Evolutionary conservation across 2,888 invertebrate species (phyloP).

Genomic region (Serripes groenlandicus): DNA sequence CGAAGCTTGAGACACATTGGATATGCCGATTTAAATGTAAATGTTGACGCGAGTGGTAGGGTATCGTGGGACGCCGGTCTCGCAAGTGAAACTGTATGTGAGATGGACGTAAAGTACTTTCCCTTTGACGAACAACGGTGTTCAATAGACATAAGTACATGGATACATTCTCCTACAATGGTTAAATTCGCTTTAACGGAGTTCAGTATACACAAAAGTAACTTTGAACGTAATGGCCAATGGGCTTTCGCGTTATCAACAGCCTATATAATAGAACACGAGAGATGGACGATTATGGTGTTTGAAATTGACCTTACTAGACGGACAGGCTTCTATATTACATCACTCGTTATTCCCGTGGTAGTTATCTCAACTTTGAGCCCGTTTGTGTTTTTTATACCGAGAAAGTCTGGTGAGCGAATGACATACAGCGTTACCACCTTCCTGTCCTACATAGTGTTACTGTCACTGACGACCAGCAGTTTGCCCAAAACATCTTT

Average conservation of each 20-base stretch:
- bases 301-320: not conserved
- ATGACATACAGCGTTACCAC: not conserved
- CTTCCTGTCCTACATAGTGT: slow-evolving; percentile 1
- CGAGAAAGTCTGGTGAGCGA: not conserved
- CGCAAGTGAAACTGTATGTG: not conserved
- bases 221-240: too few relatives aligned
- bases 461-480: not conserved
- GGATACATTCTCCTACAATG: not conserved
- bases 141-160: not conserved
- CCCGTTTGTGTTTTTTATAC: not conserved
- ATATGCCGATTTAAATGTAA: not conserved
- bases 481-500: slow-evolving; percentile 4
- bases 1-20: not conserved
- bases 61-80: not conserved
- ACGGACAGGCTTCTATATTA: not conserved
- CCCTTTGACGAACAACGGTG: not conserved
- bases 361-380: not conserved
- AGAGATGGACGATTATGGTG: not conserved
- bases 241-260: not conserved
- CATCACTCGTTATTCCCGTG: not conserved
- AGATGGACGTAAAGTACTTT: not conserved
- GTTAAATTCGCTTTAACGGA: not conserved
- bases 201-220: not conserved
- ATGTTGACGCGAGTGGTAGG: not conserved
- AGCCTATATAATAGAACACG: not conserved